Conservation (phyloP, 1,140 invertebrate genomes). For the Procambarus clarkii region DNA sequence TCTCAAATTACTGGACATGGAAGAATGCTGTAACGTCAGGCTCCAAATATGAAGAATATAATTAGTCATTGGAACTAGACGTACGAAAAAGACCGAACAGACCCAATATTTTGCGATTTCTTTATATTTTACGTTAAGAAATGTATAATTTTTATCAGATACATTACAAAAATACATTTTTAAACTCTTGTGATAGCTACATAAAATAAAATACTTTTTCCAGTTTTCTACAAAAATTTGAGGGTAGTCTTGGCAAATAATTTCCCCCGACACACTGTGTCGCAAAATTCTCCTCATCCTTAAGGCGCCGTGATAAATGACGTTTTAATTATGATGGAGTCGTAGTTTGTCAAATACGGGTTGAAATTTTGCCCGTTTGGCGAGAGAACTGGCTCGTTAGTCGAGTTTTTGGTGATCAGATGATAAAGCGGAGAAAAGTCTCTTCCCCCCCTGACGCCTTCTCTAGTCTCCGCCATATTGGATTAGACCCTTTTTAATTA, state of each 20-base stretch:
- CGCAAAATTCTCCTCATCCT: not conserved
- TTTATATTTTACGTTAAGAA: no score
- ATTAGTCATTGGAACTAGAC: no score
- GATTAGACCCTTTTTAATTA: conserved; percentile 69
- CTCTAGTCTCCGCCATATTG: conserved; percentile 52
- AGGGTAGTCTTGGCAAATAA: not conserved
- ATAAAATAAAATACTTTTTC: no score
- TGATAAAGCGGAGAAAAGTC: conserved; percentile 42
- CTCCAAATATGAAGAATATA: no score
- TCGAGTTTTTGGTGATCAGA: conserved; percentile 47
- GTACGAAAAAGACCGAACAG: no score
- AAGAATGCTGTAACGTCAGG: no score
- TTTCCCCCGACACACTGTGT: not conserved
- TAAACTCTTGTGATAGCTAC: no score
- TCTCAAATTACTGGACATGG: no score
- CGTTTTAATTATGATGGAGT: conserved; percentile 61
- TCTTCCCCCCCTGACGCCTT: conserved; percentile 48
- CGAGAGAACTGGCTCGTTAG: conserved; percentile 46
- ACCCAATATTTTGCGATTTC: no score
- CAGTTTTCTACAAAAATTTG: not conserved
- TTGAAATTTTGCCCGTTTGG: conserved; percentile 15
- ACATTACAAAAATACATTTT: no score
- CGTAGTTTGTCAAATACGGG: conserved; percentile 46
- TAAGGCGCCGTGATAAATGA: conserved; percentile 37
- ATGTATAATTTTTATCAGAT: no score